Evolutionary conservation across 2,888 invertebrate species (phyloP).

Genomic region (Merodon equestris): DNA sequence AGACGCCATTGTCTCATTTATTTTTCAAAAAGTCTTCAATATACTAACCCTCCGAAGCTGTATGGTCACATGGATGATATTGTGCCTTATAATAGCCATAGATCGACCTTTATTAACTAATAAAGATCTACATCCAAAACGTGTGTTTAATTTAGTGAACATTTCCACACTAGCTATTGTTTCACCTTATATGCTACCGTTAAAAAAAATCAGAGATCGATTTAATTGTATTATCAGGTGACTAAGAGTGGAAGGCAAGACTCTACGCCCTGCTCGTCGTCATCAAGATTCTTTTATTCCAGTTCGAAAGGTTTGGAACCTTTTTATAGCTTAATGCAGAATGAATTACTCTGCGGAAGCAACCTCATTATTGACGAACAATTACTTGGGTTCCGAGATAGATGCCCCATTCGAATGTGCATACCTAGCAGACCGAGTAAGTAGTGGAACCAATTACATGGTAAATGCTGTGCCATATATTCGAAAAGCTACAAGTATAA

Average conservation of each 20-base stretch:
- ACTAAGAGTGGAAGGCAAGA: slow-evolving; percentile 62
- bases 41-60: too few species aligned
- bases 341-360: slow-evolving; percentile 26
- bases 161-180: too few species aligned
- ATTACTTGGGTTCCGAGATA: slow-evolving; percentile 44
- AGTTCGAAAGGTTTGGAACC: too few species aligned
- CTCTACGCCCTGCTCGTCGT: slow-evolving; percentile 32
- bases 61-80: too few species aligned
- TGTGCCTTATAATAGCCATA: too few species aligned
- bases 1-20: too few species aligned
- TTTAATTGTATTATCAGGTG: slow-evolving; percentile 7
- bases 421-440: slow-evolving; percentile 47
- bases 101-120: too few species aligned
- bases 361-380: slow-evolving; percentile 48
- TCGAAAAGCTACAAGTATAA: slow-evolving; percentile 45
- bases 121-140: too few species aligned
- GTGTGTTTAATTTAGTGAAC: too few species aligned
- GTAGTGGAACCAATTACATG: slow-evolving; percentile 40
- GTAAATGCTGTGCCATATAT: slow-evolving; percentile 37
- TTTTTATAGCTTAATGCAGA: slow-evolving; percentile 42
- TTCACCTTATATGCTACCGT: too few species aligned
- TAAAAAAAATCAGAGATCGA: not conserved
- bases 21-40: too few species aligned
- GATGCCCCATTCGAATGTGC: slow-evolving; percentile 46
- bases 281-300: too few species aligned